phyloP scores from a whole-genome alignment of 2,888 invertebrate genomes.

The Galeopsomyia nigrocyanea region DNA sequence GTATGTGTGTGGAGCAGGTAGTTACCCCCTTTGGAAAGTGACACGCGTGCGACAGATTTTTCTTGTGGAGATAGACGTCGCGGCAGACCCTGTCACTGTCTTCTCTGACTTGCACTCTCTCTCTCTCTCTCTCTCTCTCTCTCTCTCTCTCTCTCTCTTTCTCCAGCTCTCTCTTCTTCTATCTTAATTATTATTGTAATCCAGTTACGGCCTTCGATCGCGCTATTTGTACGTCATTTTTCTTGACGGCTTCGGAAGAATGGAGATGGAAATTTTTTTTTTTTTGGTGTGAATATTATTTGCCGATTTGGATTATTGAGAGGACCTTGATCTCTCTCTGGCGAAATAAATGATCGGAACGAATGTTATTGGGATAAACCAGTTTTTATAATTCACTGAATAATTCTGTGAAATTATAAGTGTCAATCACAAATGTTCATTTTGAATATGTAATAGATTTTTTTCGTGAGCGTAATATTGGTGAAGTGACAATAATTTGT shows the following conservation, averaged over 20 bases:
- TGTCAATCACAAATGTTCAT: no score
- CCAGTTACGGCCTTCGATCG: conserved; percentile 38
- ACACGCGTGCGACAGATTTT: conserved; percentile 50
- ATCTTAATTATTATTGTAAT: conserved; percentile 43
- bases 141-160: conserved; percentile 29
- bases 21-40: conserved; percentile 44
- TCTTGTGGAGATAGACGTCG: conserved; percentile 25
- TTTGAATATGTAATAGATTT: no score
- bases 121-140: conserved; percentile 26
- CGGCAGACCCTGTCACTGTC: conserved; percentile 27
- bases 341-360: no score
- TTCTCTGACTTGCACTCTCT: conserved; percentile 38
- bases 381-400: no score
- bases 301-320: no score
- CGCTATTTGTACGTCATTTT: not conserved
- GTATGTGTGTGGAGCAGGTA: conserved; percentile 33
- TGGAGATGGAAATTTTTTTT: conserved; percentile 7
- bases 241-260: not conserved
- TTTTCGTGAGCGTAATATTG: no score
- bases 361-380: no score
- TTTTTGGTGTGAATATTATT: not conserved
- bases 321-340: no score
- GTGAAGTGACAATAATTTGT: no score
- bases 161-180: conserved; percentile 34
- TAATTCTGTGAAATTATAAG: no score